phyloP scores from a whole-genome alignment of 1,140 invertebrate species.

The Drosophila funebris region DNA sequence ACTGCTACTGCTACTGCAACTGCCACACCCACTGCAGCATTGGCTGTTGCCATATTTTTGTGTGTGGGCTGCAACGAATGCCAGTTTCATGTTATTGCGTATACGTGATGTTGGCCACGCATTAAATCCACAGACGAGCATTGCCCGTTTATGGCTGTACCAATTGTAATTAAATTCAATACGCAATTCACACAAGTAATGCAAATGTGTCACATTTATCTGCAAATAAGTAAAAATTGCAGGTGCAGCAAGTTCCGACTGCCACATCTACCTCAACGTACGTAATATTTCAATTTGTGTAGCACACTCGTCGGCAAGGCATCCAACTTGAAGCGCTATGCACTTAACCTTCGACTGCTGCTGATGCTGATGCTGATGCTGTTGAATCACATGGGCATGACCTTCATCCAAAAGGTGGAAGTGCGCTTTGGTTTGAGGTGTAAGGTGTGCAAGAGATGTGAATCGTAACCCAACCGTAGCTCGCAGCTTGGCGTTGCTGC shows the following conservation, averaged over 20 bases:
- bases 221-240: constrained; percentile 31
- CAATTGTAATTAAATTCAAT: constrained; percentile 78
- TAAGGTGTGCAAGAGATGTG: not conserved
- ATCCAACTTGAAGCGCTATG: constrained; percentile 43
- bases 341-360: constrained; percentile 71
- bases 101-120: constrained; percentile 59
- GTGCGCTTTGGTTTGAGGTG: not conserved
- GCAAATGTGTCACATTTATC: constrained; percentile 50
- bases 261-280: constrained; percentile 19
- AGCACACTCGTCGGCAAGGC: constrained; percentile 31
- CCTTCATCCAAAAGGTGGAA: constrained; percentile 34
- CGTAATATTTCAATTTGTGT: constrained; percentile 78
- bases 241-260: constrained; percentile 2
- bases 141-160: constrained; percentile 55
- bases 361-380: constrained; percentile 7
- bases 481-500: not conserved
- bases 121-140: constrained; percentile 25
- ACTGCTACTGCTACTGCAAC: constrained; percentile 26
- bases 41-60: constrained; percentile 67
- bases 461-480: constrained; percentile 18
- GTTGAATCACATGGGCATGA: constrained; percentile 38
- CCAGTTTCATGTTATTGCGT: constrained; percentile 70
- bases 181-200: constrained; percentile 47
- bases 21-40: constrained; percentile 19
- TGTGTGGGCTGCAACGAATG: constrained; percentile 33